Percentiles rank a stretch among this genome's conserved stretches.
Evolutionary conservation across 2,113 vertebrate genomes (phyloP).

Genomic region (Archilochus colubris): DNA sequence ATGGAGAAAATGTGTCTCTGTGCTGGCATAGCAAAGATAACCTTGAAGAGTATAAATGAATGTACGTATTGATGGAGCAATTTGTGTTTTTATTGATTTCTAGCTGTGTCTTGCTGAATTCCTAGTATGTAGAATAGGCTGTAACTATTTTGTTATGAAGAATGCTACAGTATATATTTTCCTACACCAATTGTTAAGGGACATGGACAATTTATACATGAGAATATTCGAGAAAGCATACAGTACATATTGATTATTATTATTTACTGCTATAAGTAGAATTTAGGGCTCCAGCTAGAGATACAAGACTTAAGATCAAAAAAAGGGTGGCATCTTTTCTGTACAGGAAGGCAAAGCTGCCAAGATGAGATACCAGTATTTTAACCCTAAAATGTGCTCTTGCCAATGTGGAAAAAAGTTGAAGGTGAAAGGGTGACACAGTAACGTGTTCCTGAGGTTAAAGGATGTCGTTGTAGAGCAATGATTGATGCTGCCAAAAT

Average conservation of each 20-base stretch:
- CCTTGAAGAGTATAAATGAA: conserved; percentile 79
- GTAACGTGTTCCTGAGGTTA: neutral
- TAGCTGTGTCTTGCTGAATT: conserved; percentile 65
- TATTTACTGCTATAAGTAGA: conserved; percentile 48
- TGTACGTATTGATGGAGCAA: conserved; percentile 77
- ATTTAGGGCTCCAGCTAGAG: conserved; percentile 17
- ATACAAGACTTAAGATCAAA: neutral
- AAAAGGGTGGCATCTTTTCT: neutral
- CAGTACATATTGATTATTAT: conserved; percentile 38
- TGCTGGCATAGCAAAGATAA: conserved; percentile 71
- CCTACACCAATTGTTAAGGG: conserved; percentile 27
- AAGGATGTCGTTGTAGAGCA: neutral
- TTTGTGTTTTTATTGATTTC: conserved; percentile 80
- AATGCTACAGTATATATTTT: conserved; percentile 49
- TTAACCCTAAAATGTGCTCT: neutral
- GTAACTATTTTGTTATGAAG: conserved; percentile 66
- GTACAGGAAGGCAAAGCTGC: neutral
- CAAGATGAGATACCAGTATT: neutral
- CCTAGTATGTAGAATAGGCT: conserved; percentile 60
- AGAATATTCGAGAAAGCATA: conserved; percentile 27
- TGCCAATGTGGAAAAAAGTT: neutral
- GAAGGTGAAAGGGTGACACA: neutral
- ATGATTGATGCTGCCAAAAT: neutral
- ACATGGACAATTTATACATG: conserved; percentile 52
- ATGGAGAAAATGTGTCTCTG: conserved; percentile 66